These are phyloP conservation scores for Limanda limanda DNA, from an alignment of 2,113 vertebrate genomes.

Conservation along the genomic window DNA sequence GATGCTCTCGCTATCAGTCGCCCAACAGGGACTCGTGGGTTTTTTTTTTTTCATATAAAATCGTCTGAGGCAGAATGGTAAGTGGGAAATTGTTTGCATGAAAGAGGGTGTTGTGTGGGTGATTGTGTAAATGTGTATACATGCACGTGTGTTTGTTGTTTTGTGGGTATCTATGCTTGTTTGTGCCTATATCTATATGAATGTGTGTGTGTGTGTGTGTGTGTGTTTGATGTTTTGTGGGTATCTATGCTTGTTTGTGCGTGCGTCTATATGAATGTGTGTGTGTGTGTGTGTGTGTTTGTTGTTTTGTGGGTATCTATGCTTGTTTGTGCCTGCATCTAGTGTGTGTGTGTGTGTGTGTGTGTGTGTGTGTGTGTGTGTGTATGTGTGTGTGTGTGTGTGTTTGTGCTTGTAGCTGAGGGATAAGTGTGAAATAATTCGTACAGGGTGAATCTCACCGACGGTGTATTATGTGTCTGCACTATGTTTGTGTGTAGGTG, in stretches of 20 bases:
- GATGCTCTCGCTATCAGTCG: slow-evolving; percentile 51
- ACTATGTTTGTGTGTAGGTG: slow-evolving; percentile 4
- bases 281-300: background rate
- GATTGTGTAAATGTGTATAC: too few species aligned
- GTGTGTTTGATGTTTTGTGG: background rate
- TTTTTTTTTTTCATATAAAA: slow-evolving; percentile 4
- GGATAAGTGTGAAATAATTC: slow-evolving; percentile 34
- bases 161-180: background rate
- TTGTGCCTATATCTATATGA: too few species aligned
- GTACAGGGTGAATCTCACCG: slow-evolving; percentile 25
- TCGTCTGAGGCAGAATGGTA: slow-evolving; percentile 21
- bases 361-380: background rate
- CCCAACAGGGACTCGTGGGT: slow-evolving; percentile 37
- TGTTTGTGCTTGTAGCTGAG: slow-evolving; percentile 6
- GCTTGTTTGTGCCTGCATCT: slow-evolving; percentile 2
- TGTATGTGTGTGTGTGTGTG: slow-evolving; percentile 5
- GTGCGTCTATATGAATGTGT: too few species aligned
- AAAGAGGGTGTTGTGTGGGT: slow-evolving; percentile 5
- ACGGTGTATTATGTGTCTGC: background rate
- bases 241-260: slow-evolving; percentile 2
- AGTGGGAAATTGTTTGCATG: slow-evolving; percentile 42
- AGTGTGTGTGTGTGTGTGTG: background rate
- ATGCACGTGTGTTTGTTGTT: background rate
- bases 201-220: background rate
- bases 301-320: background rate